Evolutionary conservation across 2,113 vertebrate species (phyloP).

Genomic region (Arenaria interpres): DNA sequence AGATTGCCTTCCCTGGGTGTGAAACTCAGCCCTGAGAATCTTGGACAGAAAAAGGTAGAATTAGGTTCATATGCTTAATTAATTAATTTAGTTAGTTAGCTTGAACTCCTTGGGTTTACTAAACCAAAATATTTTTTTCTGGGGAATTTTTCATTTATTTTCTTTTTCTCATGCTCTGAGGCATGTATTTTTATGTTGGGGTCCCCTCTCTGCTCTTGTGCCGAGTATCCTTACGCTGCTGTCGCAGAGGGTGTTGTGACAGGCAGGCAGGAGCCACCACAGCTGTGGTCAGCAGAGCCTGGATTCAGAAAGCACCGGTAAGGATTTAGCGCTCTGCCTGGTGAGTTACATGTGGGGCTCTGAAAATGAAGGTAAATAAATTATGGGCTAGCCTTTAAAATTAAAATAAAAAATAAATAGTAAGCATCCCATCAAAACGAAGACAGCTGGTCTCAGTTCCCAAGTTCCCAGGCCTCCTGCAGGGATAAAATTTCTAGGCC

Average conservation of each 20-base stretch:
- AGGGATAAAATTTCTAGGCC: not conserved
- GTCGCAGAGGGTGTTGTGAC: too few relatives aligned
- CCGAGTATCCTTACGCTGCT: not conserved
- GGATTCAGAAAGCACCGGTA: not conserved
- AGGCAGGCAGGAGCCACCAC: not conserved
- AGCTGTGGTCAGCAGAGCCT: not conserved
- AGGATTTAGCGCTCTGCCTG: not conserved
- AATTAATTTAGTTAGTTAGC: not conserved
- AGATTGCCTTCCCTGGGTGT: not conserved
- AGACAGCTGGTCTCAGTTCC: not conserved
- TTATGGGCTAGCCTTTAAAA: not conserved
- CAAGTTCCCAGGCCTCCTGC: not conserved
- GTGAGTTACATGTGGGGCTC: not conserved
- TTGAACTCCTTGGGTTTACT: not conserved
- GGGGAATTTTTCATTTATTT: rapidly evolving
- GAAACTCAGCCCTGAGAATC: not conserved
- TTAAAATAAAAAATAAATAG: not conserved
- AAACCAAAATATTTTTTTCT: not conserved
- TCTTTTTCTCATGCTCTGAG: not conserved
- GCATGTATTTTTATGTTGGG: rapidly evolving
- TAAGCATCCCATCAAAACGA: not conserved
- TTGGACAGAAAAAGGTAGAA: not conserved
- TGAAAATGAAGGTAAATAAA: not conserved
- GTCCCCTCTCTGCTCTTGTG: not conserved
- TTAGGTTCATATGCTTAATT: not conserved